Conservation (phyloP, 2,113 vertebrate species). For the Maccullochella peelii region DNA sequence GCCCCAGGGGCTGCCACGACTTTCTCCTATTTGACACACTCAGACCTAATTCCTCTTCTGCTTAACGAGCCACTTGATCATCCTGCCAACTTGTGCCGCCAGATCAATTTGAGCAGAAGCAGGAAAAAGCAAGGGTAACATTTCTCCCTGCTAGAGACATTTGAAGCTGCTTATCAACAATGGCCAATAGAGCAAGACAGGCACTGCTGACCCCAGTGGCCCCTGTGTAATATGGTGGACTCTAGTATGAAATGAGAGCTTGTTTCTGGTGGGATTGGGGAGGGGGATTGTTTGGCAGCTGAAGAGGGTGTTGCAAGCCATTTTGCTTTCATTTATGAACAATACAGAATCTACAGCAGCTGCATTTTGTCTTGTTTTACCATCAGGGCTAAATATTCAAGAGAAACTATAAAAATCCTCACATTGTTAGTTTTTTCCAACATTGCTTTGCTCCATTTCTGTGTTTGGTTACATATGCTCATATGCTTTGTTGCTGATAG, state of each 20-base stretch:
- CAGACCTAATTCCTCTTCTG: conserved; percentile 71
- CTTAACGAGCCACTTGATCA: conserved; percentile 83
- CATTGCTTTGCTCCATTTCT: neutral
- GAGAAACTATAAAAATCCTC: neutral
- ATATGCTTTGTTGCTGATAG: neutral
- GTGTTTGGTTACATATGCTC: neutral
- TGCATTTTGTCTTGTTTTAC: neutral
- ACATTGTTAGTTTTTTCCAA: neutral
- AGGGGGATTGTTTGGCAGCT: neutral
- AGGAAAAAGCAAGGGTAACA: conserved; percentile 51
- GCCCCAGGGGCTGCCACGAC: conserved; percentile 37
- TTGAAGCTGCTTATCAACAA: conserved; percentile 74
- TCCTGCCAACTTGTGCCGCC: conserved; percentile 65
- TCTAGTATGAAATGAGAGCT: conserved; percentile 48
- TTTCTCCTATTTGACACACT: conserved; percentile 66
- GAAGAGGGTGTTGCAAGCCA: conserved; percentile 3
- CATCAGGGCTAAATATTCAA: neutral
- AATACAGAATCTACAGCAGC: neutral
- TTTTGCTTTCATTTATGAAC: conserved; percentile 26
- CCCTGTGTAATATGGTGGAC: conserved; percentile 42
- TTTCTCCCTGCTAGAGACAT: conserved; percentile 62
- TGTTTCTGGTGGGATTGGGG: conserved; percentile 12
- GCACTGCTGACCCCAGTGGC: conserved; percentile 40
- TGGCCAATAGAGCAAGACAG: conserved; percentile 52
- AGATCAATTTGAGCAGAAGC: conserved; percentile 71